These are phyloP conservation scores for Holcopasites calliopsidis DNA, from an alignment of 1,140 invertebrate species.

Conservation along the genomic window DNA sequence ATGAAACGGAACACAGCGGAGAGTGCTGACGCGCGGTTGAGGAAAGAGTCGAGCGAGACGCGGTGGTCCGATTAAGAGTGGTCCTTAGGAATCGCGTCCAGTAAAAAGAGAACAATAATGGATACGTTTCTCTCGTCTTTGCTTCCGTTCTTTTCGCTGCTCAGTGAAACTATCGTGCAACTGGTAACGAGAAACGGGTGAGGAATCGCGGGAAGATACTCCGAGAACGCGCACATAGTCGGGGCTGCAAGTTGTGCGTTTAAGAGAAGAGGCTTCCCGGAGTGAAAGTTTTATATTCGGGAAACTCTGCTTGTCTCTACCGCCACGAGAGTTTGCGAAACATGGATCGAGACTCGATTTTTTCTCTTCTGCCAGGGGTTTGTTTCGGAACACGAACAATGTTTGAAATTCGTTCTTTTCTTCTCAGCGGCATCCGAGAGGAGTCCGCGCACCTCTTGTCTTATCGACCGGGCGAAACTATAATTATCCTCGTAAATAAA, in stretches of 20 bases:
- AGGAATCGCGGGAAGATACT: not conserved
- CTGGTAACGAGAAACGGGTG: not conserved
- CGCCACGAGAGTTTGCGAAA: too few species aligned
- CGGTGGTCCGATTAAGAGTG: constrained; percentile 4
- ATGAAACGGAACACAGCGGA: not conserved
- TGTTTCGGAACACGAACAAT: too few species aligned
- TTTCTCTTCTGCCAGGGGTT: too few species aligned
- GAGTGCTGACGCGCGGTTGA: not conserved
- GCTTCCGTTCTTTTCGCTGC: not conserved
- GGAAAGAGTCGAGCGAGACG: not conserved
- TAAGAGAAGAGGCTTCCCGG: not conserved
- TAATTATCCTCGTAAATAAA: too few species aligned
- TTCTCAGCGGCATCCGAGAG: too few species aligned
- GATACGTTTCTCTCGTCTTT: not conserved
- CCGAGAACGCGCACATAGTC: not conserved
- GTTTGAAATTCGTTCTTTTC: too few species aligned
- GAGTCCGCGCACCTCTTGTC: too few species aligned
- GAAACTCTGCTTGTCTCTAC: too few species aligned
- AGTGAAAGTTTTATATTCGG: not conserved
- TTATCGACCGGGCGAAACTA: too few species aligned
- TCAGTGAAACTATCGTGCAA: not conserved
- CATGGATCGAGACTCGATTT: too few species aligned
- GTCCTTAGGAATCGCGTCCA: not conserved
- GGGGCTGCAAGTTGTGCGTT: not conserved
- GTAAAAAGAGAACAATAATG: not conserved